Conservation (phyloP, 2,113 vertebrate genomes). For the Procapra przewalskii region DNA sequence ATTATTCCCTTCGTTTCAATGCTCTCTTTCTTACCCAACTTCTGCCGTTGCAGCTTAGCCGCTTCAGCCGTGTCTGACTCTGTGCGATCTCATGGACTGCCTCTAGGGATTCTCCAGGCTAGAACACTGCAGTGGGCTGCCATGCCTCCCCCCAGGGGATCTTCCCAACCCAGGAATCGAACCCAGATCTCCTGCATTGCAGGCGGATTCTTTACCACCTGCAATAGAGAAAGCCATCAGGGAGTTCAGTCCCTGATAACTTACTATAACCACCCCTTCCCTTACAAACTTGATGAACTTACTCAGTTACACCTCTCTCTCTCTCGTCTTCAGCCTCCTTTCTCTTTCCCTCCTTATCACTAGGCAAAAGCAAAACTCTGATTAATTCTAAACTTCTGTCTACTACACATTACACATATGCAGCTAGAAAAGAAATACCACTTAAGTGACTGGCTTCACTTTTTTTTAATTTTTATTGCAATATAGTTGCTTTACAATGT, state of each 20-base stretch:
- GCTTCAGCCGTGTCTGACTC: fast-evolving
- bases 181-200: not conserved
- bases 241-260: not conserved
- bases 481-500: not conserved
- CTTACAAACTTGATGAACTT: not conserved
- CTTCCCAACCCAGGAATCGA: not conserved
- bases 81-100: not conserved
- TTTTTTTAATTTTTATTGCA: not conserved
- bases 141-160: not conserved
- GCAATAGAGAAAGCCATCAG: not conserved
- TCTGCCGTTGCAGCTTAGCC: not conserved
- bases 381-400: not conserved
- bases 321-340: not conserved
- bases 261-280: not conserved
- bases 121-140: not conserved
- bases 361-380: not conserved
- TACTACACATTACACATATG: not conserved
- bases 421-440: not conserved
- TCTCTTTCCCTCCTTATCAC: not conserved
- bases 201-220: not conserved
- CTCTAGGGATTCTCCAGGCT: not conserved
- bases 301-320: not conserved
- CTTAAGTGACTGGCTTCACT: not conserved
- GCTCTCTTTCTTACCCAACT: not conserved
- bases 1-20: too few relatives aligned